Percentiles rank a stretch among this genome's conserved stretches.
Conservation (phyloP, 2,113 vertebrate genomes). For the Sus scrofa region DNA sequence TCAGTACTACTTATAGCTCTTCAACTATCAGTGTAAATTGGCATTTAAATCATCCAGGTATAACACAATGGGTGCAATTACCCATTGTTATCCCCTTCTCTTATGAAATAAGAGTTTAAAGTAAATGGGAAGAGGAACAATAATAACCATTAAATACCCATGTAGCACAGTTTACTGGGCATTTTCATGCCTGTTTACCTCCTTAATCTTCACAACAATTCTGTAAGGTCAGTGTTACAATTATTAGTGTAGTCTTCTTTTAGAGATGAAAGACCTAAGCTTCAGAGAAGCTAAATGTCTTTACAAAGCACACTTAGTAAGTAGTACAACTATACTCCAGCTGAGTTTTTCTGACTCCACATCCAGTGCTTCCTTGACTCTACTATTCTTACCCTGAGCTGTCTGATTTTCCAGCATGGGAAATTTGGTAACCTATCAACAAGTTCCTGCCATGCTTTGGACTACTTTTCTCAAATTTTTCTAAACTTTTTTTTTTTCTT, state of each 20-base stretch:
- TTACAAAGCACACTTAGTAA: neutral
- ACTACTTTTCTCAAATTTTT: neutral
- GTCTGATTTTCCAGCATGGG: neutral
- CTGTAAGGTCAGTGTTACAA: neutral
- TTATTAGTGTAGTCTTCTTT: neutral
- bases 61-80: neutral
- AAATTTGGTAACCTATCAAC: neutral
- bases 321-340: too few species aligned
- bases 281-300: neutral
- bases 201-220: neutral
- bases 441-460: neutral
- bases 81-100: constrained; percentile 1
- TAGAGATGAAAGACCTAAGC: neutral
- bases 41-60: neutral
- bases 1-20: neutral
- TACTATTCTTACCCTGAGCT: neutral
- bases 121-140: neutral
- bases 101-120: neutral
- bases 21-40: neutral
- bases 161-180: neutral
- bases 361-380: neutral
- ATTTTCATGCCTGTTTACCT: neutral
- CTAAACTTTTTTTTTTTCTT: neutral
- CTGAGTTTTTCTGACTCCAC: neutral
- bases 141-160: neutral